phyloP scores from a whole-genome alignment of 2,113 vertebrate genomes.

The Excalfactoria chinensis region DNA sequence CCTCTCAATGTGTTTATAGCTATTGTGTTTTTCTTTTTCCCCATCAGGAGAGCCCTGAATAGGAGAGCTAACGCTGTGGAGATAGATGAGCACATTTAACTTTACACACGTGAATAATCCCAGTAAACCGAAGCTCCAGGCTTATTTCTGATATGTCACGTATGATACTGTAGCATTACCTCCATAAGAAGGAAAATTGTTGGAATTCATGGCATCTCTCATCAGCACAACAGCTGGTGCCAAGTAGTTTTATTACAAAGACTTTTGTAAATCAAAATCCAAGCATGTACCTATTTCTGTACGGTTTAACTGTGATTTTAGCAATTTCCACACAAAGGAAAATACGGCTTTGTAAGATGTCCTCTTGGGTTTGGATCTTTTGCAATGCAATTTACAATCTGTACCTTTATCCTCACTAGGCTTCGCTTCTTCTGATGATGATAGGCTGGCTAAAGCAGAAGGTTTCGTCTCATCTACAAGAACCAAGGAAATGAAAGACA shows the following conservation, averaged over 20 bases:
- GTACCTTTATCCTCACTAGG: constrained; percentile 74
- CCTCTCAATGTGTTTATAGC: constrained; percentile 22
- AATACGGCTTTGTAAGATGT: background rate
- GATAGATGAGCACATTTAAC: background rate
- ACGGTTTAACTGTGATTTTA: constrained; percentile 7
- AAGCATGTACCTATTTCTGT: constrained; percentile 16
- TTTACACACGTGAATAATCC: background rate
- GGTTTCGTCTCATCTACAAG: constrained; percentile 56
- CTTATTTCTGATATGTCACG: background rate
- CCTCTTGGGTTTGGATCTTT: background rate
- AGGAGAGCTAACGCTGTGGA: background rate
- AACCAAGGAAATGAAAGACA: constrained; percentile 40
- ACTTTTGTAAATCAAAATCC: constrained; percentile 13
- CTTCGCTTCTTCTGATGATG: constrained; percentile 50
- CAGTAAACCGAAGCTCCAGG: background rate
- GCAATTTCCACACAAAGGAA: constrained; percentile 27
- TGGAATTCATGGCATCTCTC: background rate
- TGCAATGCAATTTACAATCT: constrained; percentile 16
- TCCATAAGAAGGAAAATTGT: background rate
- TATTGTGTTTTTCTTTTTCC: background rate
- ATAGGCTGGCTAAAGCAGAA: constrained; percentile 21
- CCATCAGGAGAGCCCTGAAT: background rate
- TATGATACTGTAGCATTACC: background rate
- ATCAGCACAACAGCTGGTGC: background rate
- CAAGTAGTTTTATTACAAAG: constrained; percentile 32